phyloP scores from a whole-genome alignment of 2,888 invertebrate species.

The Prosapia bicincta region DNA sequence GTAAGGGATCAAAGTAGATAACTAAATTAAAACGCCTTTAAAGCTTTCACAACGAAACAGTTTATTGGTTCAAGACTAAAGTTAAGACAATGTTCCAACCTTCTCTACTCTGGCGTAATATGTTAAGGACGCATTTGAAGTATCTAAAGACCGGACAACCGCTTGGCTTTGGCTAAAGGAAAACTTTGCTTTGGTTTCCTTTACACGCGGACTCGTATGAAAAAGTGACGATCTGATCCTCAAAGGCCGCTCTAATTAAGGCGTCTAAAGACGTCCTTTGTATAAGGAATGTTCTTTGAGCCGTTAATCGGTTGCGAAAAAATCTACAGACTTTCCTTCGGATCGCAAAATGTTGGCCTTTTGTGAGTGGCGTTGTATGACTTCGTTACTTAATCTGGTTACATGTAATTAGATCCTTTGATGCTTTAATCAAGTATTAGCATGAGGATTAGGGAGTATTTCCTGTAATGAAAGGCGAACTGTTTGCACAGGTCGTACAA shows the following conservation, averaged over 20 bases:
- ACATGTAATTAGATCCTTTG: neutral
- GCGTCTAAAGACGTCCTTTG: neutral
- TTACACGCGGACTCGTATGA: neutral
- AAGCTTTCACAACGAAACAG: neutral
- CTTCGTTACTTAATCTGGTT: neutral
- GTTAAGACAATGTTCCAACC: neutral
- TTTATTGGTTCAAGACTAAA: neutral
- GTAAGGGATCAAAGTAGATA: neutral
- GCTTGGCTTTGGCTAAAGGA: neutral
- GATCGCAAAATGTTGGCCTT: neutral
- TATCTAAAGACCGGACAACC: neutral
- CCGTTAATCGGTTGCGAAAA: neutral
- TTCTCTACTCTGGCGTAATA: neutral
- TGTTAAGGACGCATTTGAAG: neutral
- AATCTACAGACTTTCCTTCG: neutral
- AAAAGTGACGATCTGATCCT: neutral
- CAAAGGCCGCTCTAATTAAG: neutral
- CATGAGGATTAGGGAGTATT: neutral
- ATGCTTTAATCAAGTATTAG: neutral
- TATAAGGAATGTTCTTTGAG: neutral
- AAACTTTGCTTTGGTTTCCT: neutral
- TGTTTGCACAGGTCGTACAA: no score
- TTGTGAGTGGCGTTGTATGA: neutral
- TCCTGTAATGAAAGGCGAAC: no score
- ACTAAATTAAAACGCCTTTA: neutral